phyloP scores from a whole-genome alignment of 2,797 vertebrate genomes.

The Nannoperca australis region DNA sequence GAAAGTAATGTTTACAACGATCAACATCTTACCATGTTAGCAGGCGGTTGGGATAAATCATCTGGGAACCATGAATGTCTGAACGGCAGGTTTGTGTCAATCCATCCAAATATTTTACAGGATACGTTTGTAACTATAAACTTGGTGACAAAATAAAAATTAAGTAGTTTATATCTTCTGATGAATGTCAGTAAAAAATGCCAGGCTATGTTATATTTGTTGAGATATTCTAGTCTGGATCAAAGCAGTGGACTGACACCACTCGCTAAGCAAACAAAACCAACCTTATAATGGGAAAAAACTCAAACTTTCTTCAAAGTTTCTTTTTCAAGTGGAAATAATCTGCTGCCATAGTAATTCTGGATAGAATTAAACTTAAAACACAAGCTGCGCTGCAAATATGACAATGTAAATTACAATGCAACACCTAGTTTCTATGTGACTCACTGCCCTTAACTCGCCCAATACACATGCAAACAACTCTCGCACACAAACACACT shows the following conservation, averaged over 20 bases:
- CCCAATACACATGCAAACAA: constrained; percentile 49
- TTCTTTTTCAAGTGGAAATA: not conserved
- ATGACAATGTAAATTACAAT: no score
- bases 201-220: not conserved
- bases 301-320: no score
- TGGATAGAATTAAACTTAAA: no score
- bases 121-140: no score
- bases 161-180: not conserved
- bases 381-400: no score
- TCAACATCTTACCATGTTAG: not conserved
- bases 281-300: no score
- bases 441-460: constrained; percentile 50
- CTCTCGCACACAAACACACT: constrained; percentile 14
- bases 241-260: not conserved
- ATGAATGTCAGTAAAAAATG: not conserved
- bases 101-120: no score
- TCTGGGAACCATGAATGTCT: no score
- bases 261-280: not conserved
- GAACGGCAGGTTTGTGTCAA: no score
- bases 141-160: no score
- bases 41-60: not conserved
- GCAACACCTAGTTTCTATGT: not conserved
- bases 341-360: no score
- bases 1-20: not conserved
- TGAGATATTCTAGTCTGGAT: not conserved